Conservation (phyloP, 2,888 invertebrate genomes). For the Ischnus inquisitorius region DNA sequence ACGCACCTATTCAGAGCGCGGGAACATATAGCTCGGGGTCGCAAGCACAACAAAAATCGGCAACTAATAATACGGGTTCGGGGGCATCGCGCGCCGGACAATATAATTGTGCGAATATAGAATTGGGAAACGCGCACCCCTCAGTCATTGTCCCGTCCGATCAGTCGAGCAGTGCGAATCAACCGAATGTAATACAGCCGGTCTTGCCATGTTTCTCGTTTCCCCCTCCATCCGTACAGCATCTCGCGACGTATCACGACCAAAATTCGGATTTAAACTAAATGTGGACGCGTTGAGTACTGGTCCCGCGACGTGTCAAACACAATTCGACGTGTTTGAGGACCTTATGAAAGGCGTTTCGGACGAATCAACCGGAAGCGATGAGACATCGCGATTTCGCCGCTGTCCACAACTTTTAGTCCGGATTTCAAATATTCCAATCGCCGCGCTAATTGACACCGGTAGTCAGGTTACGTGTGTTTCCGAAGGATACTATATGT, state of each 20-base stretch:
- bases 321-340: constrained; percentile 41
- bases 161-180: too few species aligned
- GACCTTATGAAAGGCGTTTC: constrained; percentile 36
- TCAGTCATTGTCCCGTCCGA: too few species aligned
- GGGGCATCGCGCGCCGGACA: too few species aligned
- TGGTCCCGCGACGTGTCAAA: constrained; percentile 46
- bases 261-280: constrained; percentile 57
- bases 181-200: too few species aligned
- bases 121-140: too few species aligned
- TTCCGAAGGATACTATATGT: constrained; percentile 54
- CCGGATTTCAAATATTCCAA: constrained; percentile 26
- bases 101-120: too few species aligned
- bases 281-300: constrained; percentile 27
- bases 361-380: neutral
- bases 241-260: neutral
- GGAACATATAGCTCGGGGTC: too few species aligned
- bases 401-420: constrained; percentile 51
- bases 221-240: neutral
- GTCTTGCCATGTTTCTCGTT: neutral
- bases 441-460: constrained; percentile 61
- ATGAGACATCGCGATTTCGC: neutral
- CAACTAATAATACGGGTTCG: too few species aligned
- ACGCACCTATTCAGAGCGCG: too few species aligned
- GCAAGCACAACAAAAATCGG: too few species aligned
- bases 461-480: constrained; percentile 70